Percentiles rank a stretch among this genome's conserved stretches.
phyloP scores from a whole-genome alignment of 2,113 vertebrate genomes.

The Pteruthius melanotis region DNA sequence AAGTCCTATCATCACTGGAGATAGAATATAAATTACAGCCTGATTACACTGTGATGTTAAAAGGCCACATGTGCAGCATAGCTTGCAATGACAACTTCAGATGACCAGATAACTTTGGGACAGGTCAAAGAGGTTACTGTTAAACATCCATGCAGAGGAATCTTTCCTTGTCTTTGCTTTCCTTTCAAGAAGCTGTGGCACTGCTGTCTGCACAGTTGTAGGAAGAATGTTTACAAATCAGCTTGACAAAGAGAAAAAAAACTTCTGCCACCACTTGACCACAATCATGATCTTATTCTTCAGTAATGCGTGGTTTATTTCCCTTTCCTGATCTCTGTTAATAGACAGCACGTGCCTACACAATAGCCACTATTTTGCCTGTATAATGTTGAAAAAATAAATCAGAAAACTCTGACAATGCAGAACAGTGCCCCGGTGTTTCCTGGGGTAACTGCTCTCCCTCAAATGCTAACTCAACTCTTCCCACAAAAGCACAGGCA shows the following conservation, averaged over 20 bases:
- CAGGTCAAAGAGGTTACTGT: not conserved
- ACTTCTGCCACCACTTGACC: conserved; percentile 56
- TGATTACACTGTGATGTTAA: not conserved
- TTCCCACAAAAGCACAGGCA: conserved; percentile 32
- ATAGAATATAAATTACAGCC: conserved; percentile 55
- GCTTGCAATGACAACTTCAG: not conserved
- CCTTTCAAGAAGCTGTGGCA: not conserved
- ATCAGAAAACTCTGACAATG: conserved; percentile 44
- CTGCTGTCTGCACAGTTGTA: conserved; percentile 48
- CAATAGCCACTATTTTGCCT: conserved; percentile 67
- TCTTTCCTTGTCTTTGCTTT: not conserved
- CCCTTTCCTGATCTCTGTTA: conserved; percentile 61
- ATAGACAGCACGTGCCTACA: conserved; percentile 69
- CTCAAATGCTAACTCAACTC: not conserved
- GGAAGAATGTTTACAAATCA: conserved; percentile 65
- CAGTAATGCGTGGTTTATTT: conserved; percentile 67
- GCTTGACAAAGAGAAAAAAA: conserved; percentile 52
- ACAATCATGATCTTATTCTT: conserved; percentile 68
- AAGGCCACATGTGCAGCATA: not conserved
- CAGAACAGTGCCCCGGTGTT: conserved; percentile 39
- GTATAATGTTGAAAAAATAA: conserved; percentile 62
- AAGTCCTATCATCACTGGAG: conserved; percentile 50
- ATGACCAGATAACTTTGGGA: conserved; percentile 19
- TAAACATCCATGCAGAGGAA: not conserved
- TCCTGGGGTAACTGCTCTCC: conserved; percentile 51